phyloP scores from a whole-genome alignment of 2,888 invertebrate genomes.

The Folsomia candida region DNA sequence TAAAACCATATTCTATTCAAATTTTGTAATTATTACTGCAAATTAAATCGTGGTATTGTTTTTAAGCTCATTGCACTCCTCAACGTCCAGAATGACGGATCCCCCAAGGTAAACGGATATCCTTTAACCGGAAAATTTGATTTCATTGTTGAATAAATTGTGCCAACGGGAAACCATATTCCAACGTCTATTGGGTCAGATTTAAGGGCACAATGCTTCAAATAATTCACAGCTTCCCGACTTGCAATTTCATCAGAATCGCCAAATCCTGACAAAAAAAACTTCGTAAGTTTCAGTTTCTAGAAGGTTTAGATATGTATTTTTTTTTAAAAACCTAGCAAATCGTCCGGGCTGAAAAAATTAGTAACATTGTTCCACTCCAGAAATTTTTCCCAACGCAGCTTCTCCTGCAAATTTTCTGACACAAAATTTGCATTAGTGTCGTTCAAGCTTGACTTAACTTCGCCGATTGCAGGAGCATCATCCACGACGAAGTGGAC shows the following conservation, averaged over 20 bases:
- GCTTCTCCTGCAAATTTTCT: constrained; percentile 14
- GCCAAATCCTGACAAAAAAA: constrained; percentile 23
- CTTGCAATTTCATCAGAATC: constrained; percentile 26
- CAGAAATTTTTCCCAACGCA: constrained; percentile 24
- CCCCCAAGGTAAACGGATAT: constrained; percentile 15
- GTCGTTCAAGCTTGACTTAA: not conserved
- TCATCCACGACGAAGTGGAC: no score
- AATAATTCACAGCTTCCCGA: constrained; percentile 3
- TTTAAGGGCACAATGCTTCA: constrained; percentile 4
- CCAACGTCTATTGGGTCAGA: not conserved
- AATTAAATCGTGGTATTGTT: no score
- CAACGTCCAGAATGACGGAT: constrained; percentile 24
- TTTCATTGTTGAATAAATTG: not conserved
- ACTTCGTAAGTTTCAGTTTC: not conserved
- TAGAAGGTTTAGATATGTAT: not conserved
- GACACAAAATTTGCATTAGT: not conserved
- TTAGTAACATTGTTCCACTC: constrained; percentile 21
- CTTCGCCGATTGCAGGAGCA: no score
- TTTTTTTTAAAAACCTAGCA: constrained; percentile 12
- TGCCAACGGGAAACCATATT: constrained; percentile 17
- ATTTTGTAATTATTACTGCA: not conserved
- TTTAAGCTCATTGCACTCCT: no score
- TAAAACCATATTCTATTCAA: not conserved
- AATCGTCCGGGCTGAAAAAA: constrained; percentile 13
- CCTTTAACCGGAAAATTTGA: constrained; percentile 15